Evolutionary conservation across 1,140 invertebrate species (phyloP).

Genomic region (Sitophilus oryzae): DNA sequence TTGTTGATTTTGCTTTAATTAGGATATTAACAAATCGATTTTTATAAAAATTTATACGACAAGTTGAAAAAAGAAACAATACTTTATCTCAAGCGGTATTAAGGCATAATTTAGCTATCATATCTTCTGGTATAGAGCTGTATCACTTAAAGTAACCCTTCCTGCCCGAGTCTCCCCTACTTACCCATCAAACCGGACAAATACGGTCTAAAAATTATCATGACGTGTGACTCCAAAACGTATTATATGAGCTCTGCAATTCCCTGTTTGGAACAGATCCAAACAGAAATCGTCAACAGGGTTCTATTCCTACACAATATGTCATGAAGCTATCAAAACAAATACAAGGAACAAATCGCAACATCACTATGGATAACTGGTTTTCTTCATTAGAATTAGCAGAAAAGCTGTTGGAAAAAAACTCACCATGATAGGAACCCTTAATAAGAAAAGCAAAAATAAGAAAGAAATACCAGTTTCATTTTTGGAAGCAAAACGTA

Average conservation of each 20-base stretch:
- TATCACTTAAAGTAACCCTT: too few species aligned
- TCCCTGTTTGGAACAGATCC: conserved; percentile 39
- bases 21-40: too few species aligned
- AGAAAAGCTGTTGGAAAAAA: background rate
- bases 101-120: too few species aligned
- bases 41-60: too few species aligned
- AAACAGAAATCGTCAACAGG: conserved; percentile 32
- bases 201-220: conserved; percentile 39
- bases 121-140: too few species aligned
- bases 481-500: background rate
- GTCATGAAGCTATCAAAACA: conserved; percentile 22
- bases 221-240: conserved; percentile 35
- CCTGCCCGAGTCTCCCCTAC: too few species aligned
- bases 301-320: conserved; percentile 30
- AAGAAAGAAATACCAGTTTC: background rate
- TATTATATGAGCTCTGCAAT: conserved; percentile 39
- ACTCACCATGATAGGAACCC: background rate
- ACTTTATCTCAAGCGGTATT: too few species aligned
- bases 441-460: background rate
- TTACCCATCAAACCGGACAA: conserved; percentile 40
- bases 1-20: too few species aligned
- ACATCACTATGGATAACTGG: conserved; percentile 44
- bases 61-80: too few species aligned
- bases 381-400: conserved; percentile 28
- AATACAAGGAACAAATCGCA: conserved; percentile 37